These are phyloP conservation scores for Drosophila fuyamai DNA, from an alignment of 1,140 invertebrate genomes.

Conservation along the genomic window DNA sequence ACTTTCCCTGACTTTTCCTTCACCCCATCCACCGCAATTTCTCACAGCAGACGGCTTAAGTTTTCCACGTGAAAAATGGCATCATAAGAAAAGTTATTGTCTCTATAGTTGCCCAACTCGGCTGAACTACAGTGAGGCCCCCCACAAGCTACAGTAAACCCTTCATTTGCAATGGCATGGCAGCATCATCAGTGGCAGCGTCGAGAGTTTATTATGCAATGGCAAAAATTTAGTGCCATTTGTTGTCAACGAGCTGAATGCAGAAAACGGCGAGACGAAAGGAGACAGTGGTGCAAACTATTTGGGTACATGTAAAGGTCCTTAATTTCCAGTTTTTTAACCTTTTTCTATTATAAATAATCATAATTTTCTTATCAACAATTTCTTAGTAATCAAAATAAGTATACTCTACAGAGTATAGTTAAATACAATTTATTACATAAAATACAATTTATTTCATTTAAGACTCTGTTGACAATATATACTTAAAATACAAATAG, in stretches of 20 bases:
- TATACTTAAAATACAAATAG: too few relatives aligned
- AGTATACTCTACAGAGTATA: too few relatives aligned
- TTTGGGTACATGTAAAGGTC: neutral
- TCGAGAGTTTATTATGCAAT: slow-evolving; percentile 78
- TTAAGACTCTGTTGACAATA: too few relatives aligned
- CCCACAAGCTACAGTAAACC: slow-evolving; percentile 4
- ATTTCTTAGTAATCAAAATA: too few relatives aligned
- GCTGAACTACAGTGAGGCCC: slow-evolving; percentile 29
- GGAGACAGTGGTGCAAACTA: slow-evolving; percentile 5
- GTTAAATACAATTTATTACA: too few relatives aligned
- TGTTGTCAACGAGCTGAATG: slow-evolving; percentile 78
- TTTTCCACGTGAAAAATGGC: slow-evolving; percentile 80
- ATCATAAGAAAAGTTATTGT: slow-evolving; percentile 76
- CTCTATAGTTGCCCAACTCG: slow-evolving; percentile 54
- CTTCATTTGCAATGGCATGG: slow-evolving; percentile 14
- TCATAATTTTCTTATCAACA: too few relatives aligned
- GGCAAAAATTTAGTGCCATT: slow-evolving; percentile 78
- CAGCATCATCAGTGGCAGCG: slow-evolving; percentile 55
- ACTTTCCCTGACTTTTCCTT: neutral
- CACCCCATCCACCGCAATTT: slow-evolving; percentile 21
- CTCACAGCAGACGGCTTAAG: slow-evolving; percentile 52
- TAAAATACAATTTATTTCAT: too few relatives aligned
- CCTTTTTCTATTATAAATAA: too few relatives aligned
- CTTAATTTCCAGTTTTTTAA: too few relatives aligned
- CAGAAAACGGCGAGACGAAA: slow-evolving; percentile 44